Conservation (phyloP, 2,888 invertebrate genomes). For the Toxonevra muliebris region DNA sequence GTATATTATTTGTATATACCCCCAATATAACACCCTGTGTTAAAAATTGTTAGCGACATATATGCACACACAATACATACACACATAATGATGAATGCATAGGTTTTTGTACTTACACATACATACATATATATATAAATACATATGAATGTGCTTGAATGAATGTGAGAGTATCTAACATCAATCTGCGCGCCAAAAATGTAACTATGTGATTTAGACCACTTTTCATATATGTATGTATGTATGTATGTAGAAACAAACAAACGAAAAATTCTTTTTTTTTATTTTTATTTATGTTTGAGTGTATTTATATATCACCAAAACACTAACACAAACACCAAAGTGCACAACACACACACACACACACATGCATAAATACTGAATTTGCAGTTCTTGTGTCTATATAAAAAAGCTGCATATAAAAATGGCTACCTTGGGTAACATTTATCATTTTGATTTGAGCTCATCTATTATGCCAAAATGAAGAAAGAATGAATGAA, state of each 20-base stretch:
- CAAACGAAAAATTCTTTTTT: no score
- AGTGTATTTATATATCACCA: no score
- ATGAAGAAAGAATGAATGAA: neutral
- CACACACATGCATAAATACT: neutral
- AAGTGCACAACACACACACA: neutral
- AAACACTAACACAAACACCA: no score
- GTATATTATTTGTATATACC: no score
- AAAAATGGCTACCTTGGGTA: conserved; percentile 23
- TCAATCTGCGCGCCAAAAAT: neutral
- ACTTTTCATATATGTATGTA: neutral
- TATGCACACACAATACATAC: neutral
- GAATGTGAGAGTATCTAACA: neutral
- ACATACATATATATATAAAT: neutral
- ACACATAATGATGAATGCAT: neutral
- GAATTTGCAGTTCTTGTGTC: no score
- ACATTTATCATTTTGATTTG: conserved; percentile 31
- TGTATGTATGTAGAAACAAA: no score
- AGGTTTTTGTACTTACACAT: neutral
- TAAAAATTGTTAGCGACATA: no score
- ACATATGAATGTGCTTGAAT: neutral
- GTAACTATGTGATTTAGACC: conserved; percentile 21
- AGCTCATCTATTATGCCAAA: conserved; percentile 28
- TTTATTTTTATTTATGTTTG: no score
- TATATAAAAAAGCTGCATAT: no score
- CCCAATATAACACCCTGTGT: no score